phyloP scores from a whole-genome alignment of 92 coral and sea anemone species.

The Metridium senile region DNA sequence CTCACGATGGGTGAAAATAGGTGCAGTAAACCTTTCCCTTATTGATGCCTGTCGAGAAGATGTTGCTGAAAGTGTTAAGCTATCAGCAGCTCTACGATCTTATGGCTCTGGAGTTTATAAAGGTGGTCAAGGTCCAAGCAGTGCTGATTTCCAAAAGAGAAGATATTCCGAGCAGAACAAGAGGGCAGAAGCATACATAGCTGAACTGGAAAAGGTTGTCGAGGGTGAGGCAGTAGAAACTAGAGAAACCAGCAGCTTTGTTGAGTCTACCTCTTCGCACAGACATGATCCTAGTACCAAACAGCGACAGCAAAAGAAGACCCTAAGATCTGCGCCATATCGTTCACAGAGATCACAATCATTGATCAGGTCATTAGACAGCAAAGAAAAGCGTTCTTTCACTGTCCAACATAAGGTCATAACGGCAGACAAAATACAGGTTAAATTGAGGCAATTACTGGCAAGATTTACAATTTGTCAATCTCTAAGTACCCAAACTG shows the following conservation, averaged over 20 bases:
- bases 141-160: constrained; percentile 42
- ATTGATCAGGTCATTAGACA: not conserved
- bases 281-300: constrained; percentile 41
- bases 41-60: too few species aligned
- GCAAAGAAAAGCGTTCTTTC: constrained; percentile 24
- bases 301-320: not conserved
- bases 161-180: constrained; percentile 47
- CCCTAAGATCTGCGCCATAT: constrained; percentile 29
- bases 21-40: too few species aligned
- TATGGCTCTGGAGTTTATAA: constrained; percentile 32
- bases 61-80: too few species aligned
- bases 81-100: too few species aligned
- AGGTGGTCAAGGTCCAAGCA: constrained; percentile 52
- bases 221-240: constrained; percentile 22
- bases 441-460: constrained; percentile 32
- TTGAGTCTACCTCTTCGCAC: constrained; percentile 47
- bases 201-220: constrained; percentile 34
- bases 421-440: constrained; percentile 10
- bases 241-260: constrained; percentile 37
- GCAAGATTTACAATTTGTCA: constrained; percentile 23
- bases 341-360: constrained; percentile 37
- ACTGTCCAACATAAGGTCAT: constrained; percentile 15
- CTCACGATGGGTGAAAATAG: too few species aligned
- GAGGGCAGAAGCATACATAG: constrained; percentile 56
- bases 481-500: constrained; percentile 38